phyloP scores from a whole-genome alignment of 2,888 invertebrate species.

The Tolmerus cingulatus region DNA sequence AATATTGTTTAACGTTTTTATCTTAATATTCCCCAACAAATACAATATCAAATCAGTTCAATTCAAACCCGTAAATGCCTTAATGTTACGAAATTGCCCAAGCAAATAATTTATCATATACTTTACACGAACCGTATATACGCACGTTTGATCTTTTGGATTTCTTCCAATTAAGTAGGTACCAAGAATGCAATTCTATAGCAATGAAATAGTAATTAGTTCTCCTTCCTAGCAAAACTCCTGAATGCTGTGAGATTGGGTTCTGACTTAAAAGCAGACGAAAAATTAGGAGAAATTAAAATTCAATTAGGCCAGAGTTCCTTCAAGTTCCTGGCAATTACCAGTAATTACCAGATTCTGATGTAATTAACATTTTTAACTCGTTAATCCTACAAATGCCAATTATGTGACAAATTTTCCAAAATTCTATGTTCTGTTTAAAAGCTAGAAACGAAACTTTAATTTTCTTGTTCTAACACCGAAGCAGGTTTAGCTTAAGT shows the following conservation, averaged over 20 bases:
- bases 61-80: too few relatives aligned
- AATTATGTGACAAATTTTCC: neutral
- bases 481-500: neutral
- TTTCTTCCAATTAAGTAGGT: neutral
- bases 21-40: too few relatives aligned
- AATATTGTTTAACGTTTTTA: too few relatives aligned
- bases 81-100: neutral
- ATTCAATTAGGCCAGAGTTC: constrained; percentile 25
- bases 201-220: constrained; percentile 17
- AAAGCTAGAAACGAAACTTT: neutral
- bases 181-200: neutral
- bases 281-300: constrained; percentile 37
- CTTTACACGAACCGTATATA: neutral
- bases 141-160: constrained; percentile 11
- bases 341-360: constrained; percentile 21
- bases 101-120: neutral
- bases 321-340: constrained; percentile 13
- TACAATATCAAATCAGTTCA: too few relatives aligned
- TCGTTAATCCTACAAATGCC: neutral
- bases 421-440: neutral
- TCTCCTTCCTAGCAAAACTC: neutral
- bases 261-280: neutral
- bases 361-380: constrained; percentile 10
- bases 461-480: neutral
- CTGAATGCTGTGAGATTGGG: neutral